A percentile compares a stretch with the other conserved stretches of the same genome.
Conservation (phyloP, 2,888 invertebrate genomes). For the Ernsta delagoae region DNA sequence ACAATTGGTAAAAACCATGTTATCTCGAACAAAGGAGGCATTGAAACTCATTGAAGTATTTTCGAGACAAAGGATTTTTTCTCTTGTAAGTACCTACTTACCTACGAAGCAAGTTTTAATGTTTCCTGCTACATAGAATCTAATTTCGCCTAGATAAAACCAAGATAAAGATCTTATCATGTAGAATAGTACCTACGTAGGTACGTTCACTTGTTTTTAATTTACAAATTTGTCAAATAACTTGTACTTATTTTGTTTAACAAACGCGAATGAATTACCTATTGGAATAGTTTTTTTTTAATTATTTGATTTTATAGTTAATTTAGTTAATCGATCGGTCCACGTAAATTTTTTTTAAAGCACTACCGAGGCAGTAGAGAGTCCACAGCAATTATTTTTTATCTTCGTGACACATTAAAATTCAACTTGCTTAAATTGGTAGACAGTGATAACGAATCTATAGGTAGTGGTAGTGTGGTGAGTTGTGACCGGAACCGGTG, state of each 20-base stretch:
- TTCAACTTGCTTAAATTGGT: slow-evolving; percentile 19
- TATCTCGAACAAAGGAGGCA: slow-evolving; percentile 33
- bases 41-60: slow-evolving; percentile 26
- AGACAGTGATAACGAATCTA: slow-evolving; percentile 25
- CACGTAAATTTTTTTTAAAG: neutral
- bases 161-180: no score
- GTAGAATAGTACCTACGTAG: no score
- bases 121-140: neutral
- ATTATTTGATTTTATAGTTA: no score
- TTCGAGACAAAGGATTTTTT: slow-evolving; percentile 29
- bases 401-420: slow-evolving; percentile 21
- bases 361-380: slow-evolving; percentile 8
- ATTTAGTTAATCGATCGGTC: neutral
- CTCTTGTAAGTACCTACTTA: no score
- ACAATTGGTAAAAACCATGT: slow-evolving; percentile 26
- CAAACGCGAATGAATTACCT: no score
- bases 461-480: neutral
- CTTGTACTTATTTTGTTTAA: no score
- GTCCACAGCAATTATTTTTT: slow-evolving; percentile 15
- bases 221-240: no score
- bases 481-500: slow-evolving; percentile 41
- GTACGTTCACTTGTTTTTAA: no score
- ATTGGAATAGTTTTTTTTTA: neutral
- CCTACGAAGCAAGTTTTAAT: slow-evolving; percentile 20
- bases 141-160: neutral